These are phyloP conservation scores for Ceratotherium simum DNA, from an alignment of 2,113 vertebrate species.

Conservation along the genomic window DNA sequence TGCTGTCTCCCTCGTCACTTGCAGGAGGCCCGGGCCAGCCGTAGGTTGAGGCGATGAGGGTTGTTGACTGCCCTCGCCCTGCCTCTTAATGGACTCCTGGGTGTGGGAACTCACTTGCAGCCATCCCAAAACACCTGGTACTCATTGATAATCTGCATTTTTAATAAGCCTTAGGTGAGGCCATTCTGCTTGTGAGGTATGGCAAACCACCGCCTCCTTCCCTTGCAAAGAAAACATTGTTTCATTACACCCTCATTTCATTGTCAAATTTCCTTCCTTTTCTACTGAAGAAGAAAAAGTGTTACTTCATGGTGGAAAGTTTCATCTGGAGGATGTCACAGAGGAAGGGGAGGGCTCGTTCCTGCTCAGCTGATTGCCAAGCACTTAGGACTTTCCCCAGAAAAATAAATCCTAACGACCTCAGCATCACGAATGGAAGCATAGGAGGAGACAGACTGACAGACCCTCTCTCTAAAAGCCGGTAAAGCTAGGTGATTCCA, in stretches of 20 bases:
- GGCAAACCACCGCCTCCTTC: not conserved
- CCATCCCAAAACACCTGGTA: rapidly evolving
- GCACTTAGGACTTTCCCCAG: not conserved
- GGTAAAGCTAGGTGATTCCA: not conserved
- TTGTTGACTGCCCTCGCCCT: not conserved
- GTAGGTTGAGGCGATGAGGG: not conserved
- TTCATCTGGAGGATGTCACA: not conserved
- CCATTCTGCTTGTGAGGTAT: not conserved
- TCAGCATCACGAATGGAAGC: not conserved
- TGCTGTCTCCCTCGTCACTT: not conserved
- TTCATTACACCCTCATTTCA: not conserved
- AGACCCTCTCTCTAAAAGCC: not conserved
- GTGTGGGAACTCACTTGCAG: not conserved
- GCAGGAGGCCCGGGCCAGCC: not conserved
- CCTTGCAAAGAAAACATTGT: not conserved
- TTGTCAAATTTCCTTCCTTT: not conserved
- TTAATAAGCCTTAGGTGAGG: not conserved
- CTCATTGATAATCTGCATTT: not conserved
- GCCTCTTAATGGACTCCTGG: not conserved
- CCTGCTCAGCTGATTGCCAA: not conserved
- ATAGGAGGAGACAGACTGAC: not conserved
- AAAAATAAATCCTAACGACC: not conserved
- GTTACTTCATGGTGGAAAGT: not conserved
- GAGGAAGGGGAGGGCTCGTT: not conserved
- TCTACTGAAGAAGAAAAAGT: not conserved